Base-by-base conservation (phyloP, 1,140 invertebrate genomes). In the Bicyclus anynana region DNA sequence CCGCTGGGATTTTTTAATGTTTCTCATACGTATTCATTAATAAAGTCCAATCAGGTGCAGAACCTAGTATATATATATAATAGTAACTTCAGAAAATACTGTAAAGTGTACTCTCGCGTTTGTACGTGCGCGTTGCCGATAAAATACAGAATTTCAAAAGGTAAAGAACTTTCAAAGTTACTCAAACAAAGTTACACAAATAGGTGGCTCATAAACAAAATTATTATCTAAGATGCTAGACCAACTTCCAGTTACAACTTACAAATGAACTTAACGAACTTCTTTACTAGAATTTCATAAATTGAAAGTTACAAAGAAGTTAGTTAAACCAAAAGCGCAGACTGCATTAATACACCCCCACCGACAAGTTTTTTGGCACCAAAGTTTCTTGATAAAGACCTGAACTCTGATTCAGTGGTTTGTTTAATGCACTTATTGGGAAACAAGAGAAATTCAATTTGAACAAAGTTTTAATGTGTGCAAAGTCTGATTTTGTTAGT, bases 291-390 rank as follows among this genome's bases (percentile, higher is more conserved):
- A n/a, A 26, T 44, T 51, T 21, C 54, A 40, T 52, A 52, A 21
- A 33, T 40, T 49, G 35, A 46, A 52, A 57, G 37, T 57, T 72
- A 77, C 71, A 81, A 74, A 73, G 65, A 64, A 74, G 60, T 77
- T 60, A 67, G 66, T 72, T 38, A 38, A 33, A 38, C 37, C 37
- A 10, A 38, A 38, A 38, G 37, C 37, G 12, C 37, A 59, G 74
- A 77, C 69, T 71, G 67, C 65, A 75, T 81, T 82, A 82, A 80
- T 77, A 82, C 63, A 23, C 23, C 23, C n/a, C 23, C 23, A 69
- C 65, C 10, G 26, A 49, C 18, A 74, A 80, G 74, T 75, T 78
- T 82, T 82, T 82, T 82, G 79, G 79, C 79, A 79, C 58, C 50
- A 44, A 66, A 64, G 48, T 70, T 68, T 57, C 49, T 42, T 18